These are phyloP conservation scores for Eustalomyia histrio DNA, from an alignment of 2,888 invertebrate genomes.

Conservation along the genomic window DNA sequence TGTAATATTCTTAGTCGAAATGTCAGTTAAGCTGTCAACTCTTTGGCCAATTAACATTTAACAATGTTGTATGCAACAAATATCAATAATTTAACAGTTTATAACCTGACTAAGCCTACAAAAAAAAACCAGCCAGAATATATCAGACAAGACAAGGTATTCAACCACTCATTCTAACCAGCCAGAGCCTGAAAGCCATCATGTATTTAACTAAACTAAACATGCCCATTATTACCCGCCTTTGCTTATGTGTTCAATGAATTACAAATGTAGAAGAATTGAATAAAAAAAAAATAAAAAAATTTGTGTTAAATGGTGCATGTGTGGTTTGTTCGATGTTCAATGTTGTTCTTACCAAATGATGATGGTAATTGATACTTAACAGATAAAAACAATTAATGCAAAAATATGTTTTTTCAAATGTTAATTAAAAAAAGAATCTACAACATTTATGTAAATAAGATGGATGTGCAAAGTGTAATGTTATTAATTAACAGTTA, in stretches of 20 bases:
- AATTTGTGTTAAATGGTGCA: constrained; percentile 56
- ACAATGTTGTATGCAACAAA: constrained; percentile 40
- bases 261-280: constrained; percentile 19
- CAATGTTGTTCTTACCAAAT: constrained; percentile 14
- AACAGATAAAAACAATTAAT: constrained; percentile 62
- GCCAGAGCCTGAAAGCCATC: constrained; percentile 37
- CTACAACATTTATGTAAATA: not conserved
- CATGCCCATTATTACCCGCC: constrained; percentile 53
- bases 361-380: constrained; percentile 59
- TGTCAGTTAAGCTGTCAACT: constrained; percentile 67
- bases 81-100: constrained; percentile 61
- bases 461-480: not conserved
- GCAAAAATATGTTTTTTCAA: constrained; percentile 37
- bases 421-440: not conserved
- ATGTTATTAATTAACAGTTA: not conserved
- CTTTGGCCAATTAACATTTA: constrained; percentile 67
- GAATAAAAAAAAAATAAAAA: constrained; percentile 26
- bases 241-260: constrained; percentile 33
- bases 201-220: constrained; percentile 43
- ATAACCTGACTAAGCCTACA: constrained; percentile 40
- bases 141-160: constrained; percentile 45
- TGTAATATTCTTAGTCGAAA: constrained; percentile 21
- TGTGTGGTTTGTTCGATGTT: constrained; percentile 12
- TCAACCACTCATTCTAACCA: constrained; percentile 34
- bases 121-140: constrained; percentile 1